Evolutionary conservation across 2,797 vertebrate genomes (phyloP).

Genomic region (Nannoperca australis): DNA sequence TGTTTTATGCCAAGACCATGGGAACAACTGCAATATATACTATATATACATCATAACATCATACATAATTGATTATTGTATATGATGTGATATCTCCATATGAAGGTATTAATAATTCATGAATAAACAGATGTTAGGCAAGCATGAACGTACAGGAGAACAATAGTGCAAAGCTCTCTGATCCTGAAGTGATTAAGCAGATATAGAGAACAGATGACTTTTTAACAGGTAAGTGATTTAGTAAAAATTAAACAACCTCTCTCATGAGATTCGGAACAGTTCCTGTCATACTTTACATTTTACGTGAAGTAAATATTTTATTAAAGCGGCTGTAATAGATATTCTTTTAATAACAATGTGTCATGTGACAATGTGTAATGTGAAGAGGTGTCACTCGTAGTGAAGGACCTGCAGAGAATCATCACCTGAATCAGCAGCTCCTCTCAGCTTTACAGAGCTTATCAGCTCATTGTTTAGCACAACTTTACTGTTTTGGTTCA

Average conservation of each 20-base stretch:
- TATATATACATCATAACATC: neutral
- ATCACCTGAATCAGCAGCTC: neutral
- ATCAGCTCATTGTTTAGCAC: conserved; percentile 1
- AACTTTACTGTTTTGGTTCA: neutral
- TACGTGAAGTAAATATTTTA: neutral
- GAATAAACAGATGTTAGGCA: neutral
- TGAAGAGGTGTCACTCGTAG: neutral
- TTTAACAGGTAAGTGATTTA: neutral
- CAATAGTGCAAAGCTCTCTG: neutral
- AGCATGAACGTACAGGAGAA: neutral
- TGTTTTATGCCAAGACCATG: neutral
- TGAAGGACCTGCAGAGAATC: neutral
- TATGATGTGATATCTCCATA: neutral
- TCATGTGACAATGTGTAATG: neutral
- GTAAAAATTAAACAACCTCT: neutral
- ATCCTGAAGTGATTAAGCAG: neutral
- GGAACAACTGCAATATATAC: neutral
- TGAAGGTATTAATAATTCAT: conserved; percentile 14
- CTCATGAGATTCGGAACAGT: neutral
- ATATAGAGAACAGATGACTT: neutral
- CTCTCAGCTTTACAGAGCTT: neutral
- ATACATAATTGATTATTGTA: neutral
- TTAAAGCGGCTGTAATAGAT: neutral
- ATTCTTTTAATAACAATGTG: neutral
- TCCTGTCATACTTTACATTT: neutral